A percentile compares a stretch with the other conserved stretches of the same genome.
Evolutionary conservation across 2,113 vertebrate genomes (phyloP).

Genomic region (Oxygymnocypris stewartii): DNA sequence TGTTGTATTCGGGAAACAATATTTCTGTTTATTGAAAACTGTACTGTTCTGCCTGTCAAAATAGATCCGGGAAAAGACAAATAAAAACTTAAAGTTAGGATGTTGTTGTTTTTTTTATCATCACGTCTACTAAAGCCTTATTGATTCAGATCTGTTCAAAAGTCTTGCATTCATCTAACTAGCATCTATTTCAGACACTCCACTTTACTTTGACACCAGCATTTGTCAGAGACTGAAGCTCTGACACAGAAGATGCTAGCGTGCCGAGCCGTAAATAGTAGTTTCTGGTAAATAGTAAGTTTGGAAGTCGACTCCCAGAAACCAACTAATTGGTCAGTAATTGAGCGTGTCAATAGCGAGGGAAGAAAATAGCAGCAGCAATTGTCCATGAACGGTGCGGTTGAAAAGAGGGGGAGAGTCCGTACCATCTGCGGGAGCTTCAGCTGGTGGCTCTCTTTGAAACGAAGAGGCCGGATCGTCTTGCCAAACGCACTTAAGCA

Average conservation of each 20-base stretch:
- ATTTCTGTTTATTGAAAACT: neutral
- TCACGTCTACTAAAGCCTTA: constrained; percentile 2
- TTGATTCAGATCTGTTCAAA: constrained; percentile 30
- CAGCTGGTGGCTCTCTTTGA: constrained; percentile 21
- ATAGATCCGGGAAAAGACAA: neutral
- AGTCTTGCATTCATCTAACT: constrained; percentile 26
- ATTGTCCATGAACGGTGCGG: constrained; percentile 46
- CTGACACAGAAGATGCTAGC: constrained; percentile 23
- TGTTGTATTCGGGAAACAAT: constrained; percentile 36
- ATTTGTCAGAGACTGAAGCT: constrained; percentile 29
- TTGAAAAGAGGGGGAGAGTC: constrained; percentile 34
- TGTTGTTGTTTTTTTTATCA: constrained; percentile 17
- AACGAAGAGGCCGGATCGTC: constrained; percentile 20
- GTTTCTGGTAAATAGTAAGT: constrained; percentile 36
- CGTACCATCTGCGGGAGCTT: constrained; percentile 45
- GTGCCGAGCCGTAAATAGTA: constrained; percentile 38
- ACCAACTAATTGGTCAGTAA: constrained; percentile 48
- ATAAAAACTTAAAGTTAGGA: neutral
- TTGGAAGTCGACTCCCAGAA: constrained; percentile 38
- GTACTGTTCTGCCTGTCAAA: constrained; percentile 10
- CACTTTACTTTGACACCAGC: constrained; percentile 42
- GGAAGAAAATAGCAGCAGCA: constrained; percentile 49
- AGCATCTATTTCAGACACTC: constrained; percentile 27
- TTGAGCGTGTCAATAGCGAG: constrained; percentile 43
- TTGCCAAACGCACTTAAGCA: constrained; percentile 40